A percentile compares a stretch with the other conserved stretches of the same genome.
Conservation (phyloP, 1,140 invertebrate genomes). For the Philotrypesis tridentata region DNA sequence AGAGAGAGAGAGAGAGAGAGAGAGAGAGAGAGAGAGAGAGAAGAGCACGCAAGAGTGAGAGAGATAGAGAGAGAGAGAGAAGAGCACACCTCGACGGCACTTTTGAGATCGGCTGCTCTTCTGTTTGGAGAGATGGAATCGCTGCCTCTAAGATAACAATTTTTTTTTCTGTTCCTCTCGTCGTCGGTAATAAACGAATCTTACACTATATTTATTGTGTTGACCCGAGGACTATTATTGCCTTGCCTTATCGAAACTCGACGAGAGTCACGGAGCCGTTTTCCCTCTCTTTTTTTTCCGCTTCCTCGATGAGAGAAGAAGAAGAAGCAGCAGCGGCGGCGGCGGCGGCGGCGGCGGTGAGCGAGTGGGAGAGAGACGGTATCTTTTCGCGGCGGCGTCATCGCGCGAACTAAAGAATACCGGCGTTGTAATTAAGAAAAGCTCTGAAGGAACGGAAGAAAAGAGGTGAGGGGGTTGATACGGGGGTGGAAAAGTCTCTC, state of each 20-base stretch:
- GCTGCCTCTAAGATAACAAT: background rate
- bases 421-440: constrained; percentile 74
- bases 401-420: constrained; percentile 73
- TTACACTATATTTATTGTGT: background rate
- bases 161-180: background rate
- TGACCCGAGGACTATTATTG: background rate
- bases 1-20: no score
- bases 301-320: no score
- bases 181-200: background rate
- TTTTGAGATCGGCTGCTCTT: background rate
- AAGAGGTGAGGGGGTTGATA: constrained; percentile 51
- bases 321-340: no score
- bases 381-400: constrained; percentile 72
- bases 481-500: constrained; percentile 70
- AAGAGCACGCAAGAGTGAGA: no score
- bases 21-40: no score
- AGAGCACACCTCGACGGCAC: constrained; percentile 12
- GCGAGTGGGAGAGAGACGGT: no score
- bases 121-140: constrained; percentile 6
- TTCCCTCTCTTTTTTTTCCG: background rate
- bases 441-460: constrained; percentile 53
- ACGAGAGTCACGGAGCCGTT: background rate
- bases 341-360: no score
- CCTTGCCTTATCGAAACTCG: no score
- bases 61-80: no score